phyloP scores from a whole-genome alignment of 2,113 vertebrate genomes.

The Pundamilia nyererei region DNA sequence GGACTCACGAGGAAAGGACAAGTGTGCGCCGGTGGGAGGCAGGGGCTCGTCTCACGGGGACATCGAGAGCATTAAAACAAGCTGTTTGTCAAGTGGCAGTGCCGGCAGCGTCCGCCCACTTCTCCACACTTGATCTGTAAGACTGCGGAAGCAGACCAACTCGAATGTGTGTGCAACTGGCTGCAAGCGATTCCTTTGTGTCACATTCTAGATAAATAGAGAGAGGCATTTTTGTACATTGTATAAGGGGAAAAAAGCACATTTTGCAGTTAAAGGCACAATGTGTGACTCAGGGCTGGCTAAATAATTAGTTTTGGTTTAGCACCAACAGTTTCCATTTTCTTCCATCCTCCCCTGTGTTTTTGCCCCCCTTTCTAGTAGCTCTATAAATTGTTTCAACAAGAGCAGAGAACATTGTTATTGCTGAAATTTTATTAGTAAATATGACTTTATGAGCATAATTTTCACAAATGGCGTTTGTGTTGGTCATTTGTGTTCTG shows the following conservation, averaged over 20 bases:
- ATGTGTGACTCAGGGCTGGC: not conserved
- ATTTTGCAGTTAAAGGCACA: not conserved
- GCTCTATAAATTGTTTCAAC: constrained; percentile 33
- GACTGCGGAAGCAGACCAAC: not conserved
- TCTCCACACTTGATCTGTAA: not conserved
- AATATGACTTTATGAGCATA: constrained; percentile 30
- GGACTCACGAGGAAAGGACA: not conserved
- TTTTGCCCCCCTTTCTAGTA: not conserved
- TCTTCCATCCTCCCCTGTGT: not conserved
- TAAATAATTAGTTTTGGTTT: constrained; percentile 29
- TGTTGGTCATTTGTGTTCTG: constrained; percentile 8
- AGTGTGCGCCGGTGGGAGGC: constrained; percentile 4
- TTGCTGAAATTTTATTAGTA: constrained; percentile 21
- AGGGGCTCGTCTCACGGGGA: constrained; percentile 12
- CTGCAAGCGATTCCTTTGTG: not conserved
- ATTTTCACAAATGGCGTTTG: not conserved
- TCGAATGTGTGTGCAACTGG: not conserved
- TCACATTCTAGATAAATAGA: not conserved
- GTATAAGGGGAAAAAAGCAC: not conserved
- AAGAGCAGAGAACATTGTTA: constrained; percentile 22
- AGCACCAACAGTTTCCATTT: not conserved
- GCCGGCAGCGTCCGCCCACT: not conserved
- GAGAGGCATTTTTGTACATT: not conserved
- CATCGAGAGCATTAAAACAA: constrained; percentile 54
- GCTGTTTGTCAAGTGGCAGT: constrained; percentile 48